Evolutionary conservation across 1,140 invertebrate genomes (phyloP).

Genomic region (Pemphigus obesinymphae): DNA sequence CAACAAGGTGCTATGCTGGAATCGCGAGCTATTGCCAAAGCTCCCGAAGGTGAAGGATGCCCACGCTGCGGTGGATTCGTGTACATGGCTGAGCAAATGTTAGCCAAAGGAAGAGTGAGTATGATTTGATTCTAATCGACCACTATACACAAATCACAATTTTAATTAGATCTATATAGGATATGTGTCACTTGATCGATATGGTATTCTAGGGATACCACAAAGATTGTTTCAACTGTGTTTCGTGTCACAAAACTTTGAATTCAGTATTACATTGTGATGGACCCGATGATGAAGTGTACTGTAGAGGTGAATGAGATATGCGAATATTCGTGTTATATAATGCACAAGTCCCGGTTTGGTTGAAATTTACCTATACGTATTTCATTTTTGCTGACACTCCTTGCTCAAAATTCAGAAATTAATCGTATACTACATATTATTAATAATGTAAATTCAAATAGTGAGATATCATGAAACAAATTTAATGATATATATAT

Average conservation of each 20-base stretch:
- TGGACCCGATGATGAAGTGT: conserved; percentile 85
- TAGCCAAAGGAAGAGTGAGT: conserved; percentile 81
- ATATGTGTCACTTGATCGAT: conserved; percentile 25
- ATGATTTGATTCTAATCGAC: not conserved
- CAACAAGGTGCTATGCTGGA: conserved; percentile 63
- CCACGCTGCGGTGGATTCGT: conserved; percentile 86
- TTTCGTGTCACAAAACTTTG: conserved; percentile 81
- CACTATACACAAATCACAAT: not conserved
- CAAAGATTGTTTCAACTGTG: conserved; percentile 85
- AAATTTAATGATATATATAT: too few species aligned
- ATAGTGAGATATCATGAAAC: not conserved
- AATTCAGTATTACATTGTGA: conserved; percentile 92
- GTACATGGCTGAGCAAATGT: conserved; percentile 90
- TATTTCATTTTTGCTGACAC: too few species aligned
- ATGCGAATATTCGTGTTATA: not conserved
- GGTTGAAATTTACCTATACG: not conserved
- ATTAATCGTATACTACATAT: not conserved
- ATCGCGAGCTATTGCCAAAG: conserved; percentile 71
- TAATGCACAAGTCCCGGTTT: not conserved
- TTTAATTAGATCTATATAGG: conserved; percentile 12
- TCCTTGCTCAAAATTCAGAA: not conserved
- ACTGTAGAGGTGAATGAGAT: conserved; percentile 73
- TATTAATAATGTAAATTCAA: not conserved
- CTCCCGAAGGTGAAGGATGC: conserved; percentile 80
- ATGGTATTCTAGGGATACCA: conserved; percentile 70